These are phyloP conservation scores for Erebia aethiops DNA, from an alignment of 2,888 invertebrate genomes.

Conservation along the genomic window DNA sequence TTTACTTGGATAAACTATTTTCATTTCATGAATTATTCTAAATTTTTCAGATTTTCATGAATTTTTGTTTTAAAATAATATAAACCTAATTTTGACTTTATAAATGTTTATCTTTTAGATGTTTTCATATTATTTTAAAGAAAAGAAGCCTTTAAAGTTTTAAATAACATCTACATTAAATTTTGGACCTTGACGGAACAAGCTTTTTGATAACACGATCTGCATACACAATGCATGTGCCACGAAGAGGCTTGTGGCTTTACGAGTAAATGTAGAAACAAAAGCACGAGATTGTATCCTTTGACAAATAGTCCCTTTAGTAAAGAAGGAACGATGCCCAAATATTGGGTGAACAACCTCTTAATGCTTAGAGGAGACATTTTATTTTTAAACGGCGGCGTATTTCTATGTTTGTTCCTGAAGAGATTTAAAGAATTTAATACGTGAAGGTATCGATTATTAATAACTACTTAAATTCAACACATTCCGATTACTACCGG, in stretches of 20 bases:
- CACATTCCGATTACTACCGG: background rate
- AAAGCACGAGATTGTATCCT: slow-evolving; percentile 59
- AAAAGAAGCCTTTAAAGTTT: background rate
- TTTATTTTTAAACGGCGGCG: slow-evolving; percentile 76
- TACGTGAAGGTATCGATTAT: slow-evolving; percentile 4
- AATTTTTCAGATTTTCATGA: too few species aligned
- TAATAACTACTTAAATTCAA: background rate
- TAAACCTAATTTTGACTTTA: too few species aligned
- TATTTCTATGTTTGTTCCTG: slow-evolving; percentile 39
- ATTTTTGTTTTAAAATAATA: too few species aligned
- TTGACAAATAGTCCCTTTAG: slow-evolving; percentile 72
- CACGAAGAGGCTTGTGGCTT: slow-evolving; percentile 29
- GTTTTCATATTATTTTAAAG: too few species aligned
- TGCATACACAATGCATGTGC: slow-evolving; percentile 16
- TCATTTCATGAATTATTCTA: too few species aligned
- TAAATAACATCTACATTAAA: background rate
- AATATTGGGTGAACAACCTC: slow-evolving; percentile 81
- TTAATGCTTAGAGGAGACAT: slow-evolving; percentile 78
- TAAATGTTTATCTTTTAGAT: too few species aligned
- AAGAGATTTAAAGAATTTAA: slow-evolving; percentile 35
- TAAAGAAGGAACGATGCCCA: slow-evolving; percentile 74
- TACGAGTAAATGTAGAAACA: slow-evolving; percentile 51
- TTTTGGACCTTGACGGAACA: background rate
- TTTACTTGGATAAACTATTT: too few species aligned
- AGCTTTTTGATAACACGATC: slow-evolving; percentile 1